phyloP scores from a whole-genome alignment of 2,797 vertebrate genomes.

The Trachurus trachurus region DNA sequence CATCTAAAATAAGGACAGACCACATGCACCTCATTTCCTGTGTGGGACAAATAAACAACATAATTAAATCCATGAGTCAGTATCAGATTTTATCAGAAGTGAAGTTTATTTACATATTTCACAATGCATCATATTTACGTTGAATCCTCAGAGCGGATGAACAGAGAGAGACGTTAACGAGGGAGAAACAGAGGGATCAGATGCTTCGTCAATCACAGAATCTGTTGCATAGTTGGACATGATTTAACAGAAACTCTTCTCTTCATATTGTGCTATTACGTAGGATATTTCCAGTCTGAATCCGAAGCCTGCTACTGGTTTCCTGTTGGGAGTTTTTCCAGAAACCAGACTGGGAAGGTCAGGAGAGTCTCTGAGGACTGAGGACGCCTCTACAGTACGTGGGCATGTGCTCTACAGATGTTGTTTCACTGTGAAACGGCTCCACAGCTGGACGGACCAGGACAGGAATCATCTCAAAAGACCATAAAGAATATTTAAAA shows the following conservation, averaged over 20 bases:
- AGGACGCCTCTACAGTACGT: too few species aligned
- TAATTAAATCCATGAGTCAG: background rate
- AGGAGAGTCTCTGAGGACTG: background rate
- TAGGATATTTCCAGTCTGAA: background rate
- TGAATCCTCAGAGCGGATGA: slow-evolving; percentile 8
- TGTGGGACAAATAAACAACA: too few species aligned
- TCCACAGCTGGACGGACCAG: background rate
- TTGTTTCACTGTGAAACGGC: slow-evolving; percentile 5
- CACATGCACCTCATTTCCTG: too few species aligned
- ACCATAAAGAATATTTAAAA: background rate
- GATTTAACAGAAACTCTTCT: slow-evolving; percentile 14
- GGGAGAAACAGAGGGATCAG: slow-evolving; percentile 1
- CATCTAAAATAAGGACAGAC: too few species aligned
- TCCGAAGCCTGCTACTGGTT: background rate
- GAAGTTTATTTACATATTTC: slow-evolving; percentile 71
- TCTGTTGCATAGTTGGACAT: slow-evolving; percentile 66
- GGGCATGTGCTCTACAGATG: background rate
- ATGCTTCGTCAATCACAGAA: slow-evolving; percentile 26
- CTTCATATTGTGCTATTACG: slow-evolving; percentile 26
- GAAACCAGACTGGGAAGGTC: background rate
- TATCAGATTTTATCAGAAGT: slow-evolving; percentile 52
- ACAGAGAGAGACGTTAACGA: background rate
- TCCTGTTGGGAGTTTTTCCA: background rate
- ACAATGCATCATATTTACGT: slow-evolving; percentile 34
- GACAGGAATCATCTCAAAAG: background rate